Evolutionary conservation across 2,888 invertebrate species (phyloP).

Genomic region (Coelinius sp.): DNA sequence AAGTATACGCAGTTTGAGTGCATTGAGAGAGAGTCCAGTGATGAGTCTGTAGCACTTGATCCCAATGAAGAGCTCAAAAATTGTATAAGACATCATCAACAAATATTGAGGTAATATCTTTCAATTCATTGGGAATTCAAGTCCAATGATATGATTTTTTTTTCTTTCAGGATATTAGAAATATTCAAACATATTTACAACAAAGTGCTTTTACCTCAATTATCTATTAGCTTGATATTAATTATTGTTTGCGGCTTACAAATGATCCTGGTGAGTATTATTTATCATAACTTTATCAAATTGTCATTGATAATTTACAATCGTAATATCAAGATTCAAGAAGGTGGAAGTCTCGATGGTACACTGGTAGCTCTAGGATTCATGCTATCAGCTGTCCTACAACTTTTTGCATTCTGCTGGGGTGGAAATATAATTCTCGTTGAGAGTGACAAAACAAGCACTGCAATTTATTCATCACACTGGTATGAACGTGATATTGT

Average conservation of each 20-base stretch:
- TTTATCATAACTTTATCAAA: not conserved
- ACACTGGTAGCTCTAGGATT: not conserved
- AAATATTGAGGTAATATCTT: not conserved
- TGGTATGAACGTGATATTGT: not conserved
- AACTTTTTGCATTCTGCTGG: not conserved
- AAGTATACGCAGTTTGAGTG: not conserved
- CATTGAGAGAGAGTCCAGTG: not conserved
- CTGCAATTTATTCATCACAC: not conserved
- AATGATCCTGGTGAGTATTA: not conserved
- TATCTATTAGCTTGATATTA: not conserved
- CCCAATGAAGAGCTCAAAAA: constrained; percentile 5
- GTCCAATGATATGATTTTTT: no score
- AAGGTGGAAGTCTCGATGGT: not conserved
- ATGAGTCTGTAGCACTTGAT: not conserved
- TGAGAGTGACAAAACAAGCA: not conserved
- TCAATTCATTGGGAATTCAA: not conserved
- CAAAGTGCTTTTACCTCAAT: not conserved
- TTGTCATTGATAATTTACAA: not conserved
- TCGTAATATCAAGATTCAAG: not conserved
- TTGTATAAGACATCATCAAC: not conserved
- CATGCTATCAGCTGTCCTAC: not conserved
- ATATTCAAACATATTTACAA: not conserved
- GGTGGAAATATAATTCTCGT: not conserved
- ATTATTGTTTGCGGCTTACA: not conserved
- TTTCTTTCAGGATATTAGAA: not conserved